Evolutionary conservation across 2,113 vertebrate species (phyloP).

Genomic region (Aspidoscelis tigris): DNA sequence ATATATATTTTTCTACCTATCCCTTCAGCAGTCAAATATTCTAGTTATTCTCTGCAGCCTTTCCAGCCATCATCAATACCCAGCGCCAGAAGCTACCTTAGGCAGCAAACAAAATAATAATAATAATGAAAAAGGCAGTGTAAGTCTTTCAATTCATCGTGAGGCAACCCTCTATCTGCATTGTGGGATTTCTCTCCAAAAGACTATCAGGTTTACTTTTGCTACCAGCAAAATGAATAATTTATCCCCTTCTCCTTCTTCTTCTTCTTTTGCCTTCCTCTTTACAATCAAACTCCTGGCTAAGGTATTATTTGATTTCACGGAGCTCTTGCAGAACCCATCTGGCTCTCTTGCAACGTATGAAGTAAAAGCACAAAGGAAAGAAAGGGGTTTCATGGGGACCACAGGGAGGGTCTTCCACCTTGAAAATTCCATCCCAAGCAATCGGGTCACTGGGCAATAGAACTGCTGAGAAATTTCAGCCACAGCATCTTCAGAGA

Average conservation of each 20-base stretch:
- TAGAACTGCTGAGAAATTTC: conserved; percentile 13
- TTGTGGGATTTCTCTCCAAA: neutral
- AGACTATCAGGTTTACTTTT: neutral
- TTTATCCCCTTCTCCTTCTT: neutral
- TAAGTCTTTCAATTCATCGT: neutral
- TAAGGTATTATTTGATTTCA: neutral
- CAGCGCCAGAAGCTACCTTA: neutral
- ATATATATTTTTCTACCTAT: neutral
- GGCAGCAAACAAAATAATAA: neutral
- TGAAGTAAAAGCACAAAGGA: neutral
- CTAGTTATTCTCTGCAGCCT: neutral
- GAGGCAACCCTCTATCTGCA: neutral
- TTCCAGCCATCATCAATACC: neutral
- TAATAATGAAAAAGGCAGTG: neutral
- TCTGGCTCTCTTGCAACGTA: neutral
- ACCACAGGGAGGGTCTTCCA: neutral
- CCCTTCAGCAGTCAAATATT: neutral
- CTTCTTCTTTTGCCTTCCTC: neutral
- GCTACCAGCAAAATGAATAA: conserved; percentile 8
- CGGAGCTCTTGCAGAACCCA: neutral
- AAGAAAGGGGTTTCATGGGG: neutral
- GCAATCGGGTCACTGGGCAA: conserved; percentile 13
- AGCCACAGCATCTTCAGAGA: neutral
- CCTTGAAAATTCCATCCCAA: neutral
- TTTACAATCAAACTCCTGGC: neutral